Evolutionary conservation across 53 echinoderm and acorn worm species (phyloP).

Genomic region (Holothuria scabra): DNA sequence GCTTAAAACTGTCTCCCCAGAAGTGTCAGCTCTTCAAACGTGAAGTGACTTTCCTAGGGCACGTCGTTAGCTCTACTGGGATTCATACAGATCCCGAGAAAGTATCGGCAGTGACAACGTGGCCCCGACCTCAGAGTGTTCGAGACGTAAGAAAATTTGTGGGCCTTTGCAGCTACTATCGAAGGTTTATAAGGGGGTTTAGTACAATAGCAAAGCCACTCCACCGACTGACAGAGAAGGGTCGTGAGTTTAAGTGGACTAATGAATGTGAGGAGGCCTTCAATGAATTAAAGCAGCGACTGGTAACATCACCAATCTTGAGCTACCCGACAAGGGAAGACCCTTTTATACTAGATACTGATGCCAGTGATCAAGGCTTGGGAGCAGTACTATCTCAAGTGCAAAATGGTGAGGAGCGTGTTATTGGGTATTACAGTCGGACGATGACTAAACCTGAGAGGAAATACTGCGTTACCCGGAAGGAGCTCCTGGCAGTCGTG

Average conservation of each 20-base stretch:
- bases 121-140: neutral
- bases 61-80: slow-evolving; percentile 58
- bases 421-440: slow-evolving; percentile 28
- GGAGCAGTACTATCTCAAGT: slow-evolving; percentile 20
- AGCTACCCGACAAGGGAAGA: slow-evolving; percentile 15
- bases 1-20: slow-evolving; percentile 62
- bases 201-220: slow-evolving; percentile 17
- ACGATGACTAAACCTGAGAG: slow-evolving; percentile 12
- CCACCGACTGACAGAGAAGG: slow-evolving; percentile 13
- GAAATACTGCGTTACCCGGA: slow-evolving; percentile 4
- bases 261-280: slow-evolving; percentile 28
- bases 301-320: neutral
- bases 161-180: slow-evolving; percentile 24
- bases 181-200: slow-evolving; percentile 8
- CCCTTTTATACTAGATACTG: slow-evolving; percentile 18
- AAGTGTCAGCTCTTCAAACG: too few species aligned
- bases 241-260: slow-evolving; percentile 12
- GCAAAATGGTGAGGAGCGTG: slow-evolving; percentile 7
- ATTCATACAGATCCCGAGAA: slow-evolving; percentile 10
- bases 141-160: slow-evolving; percentile 10
- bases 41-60: slow-evolving; percentile 59
- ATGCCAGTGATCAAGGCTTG: slow-evolving; percentile 9
- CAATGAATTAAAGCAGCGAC: neutral
- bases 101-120: too few species aligned
- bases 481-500: slow-evolving; percentile 3